phyloP scores from a whole-genome alignment of 2,113 vertebrate species.

The Ptilonorhynchus violaceus region DNA sequence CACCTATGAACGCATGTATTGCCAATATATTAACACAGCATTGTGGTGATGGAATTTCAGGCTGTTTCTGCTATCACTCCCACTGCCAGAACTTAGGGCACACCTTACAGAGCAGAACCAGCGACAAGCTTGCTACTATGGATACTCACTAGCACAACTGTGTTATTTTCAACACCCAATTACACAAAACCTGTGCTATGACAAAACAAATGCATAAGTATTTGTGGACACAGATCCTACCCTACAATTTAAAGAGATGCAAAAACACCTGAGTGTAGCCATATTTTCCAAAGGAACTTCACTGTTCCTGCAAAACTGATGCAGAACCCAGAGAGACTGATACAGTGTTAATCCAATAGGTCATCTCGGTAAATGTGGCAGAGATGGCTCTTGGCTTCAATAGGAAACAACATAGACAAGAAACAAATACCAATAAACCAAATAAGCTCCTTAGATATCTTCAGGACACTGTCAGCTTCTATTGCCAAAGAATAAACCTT shows the following conservation, averaged over 20 bases:
- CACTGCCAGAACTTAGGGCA: not conserved
- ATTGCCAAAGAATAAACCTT: not conserved
- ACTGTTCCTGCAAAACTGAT: not conserved
- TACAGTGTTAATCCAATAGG: not conserved
- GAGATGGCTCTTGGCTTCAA: not conserved
- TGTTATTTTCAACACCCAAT: not conserved
- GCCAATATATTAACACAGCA: not conserved
- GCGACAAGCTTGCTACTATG: accelerated
- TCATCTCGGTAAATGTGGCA: accelerated
- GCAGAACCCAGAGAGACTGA: not conserved
- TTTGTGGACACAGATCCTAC: not conserved
- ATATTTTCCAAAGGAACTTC: not conserved
- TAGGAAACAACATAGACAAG: not conserved
- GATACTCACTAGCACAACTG: not conserved
- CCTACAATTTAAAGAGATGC: not conserved
- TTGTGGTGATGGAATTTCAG: not conserved
- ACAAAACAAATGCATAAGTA: not conserved
- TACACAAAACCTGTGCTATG: not conserved
- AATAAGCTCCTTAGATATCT: not conserved
- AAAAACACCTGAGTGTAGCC: not conserved
- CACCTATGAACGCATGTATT: accelerated
- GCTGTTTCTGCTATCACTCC: not conserved
- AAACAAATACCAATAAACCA: not conserved
- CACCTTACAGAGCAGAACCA: not conserved
- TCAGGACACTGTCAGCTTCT: not conserved